Conservation (phyloP, 2,113 vertebrate species). For the Periophthalmus modestus region DNA sequence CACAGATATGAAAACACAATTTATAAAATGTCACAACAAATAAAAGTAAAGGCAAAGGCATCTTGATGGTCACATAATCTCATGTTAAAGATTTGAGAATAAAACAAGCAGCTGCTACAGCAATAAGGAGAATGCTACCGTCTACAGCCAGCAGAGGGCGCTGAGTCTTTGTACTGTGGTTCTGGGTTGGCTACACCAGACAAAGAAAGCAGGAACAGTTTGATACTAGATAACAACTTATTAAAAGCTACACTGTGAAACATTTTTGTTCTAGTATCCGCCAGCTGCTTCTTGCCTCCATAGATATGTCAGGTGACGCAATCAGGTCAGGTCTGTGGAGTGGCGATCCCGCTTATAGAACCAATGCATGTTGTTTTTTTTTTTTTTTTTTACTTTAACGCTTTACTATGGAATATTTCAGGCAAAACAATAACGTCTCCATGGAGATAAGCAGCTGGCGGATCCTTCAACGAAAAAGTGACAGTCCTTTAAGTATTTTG, state of each 20-base stretch:
- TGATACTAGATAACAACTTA: not conserved
- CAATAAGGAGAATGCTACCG: constrained; percentile 32
- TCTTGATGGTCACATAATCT: constrained; percentile 33
- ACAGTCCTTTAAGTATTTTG: constrained; percentile 23
- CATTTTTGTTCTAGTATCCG: too few species aligned
- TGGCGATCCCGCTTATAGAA: too few species aligned
- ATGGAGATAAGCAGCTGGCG: too few species aligned
- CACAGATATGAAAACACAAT: constrained; percentile 66
- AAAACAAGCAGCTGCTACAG: constrained; percentile 39
- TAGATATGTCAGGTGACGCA: too few species aligned
- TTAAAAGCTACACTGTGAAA: too few species aligned
- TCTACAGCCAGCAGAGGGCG: constrained; percentile 55
- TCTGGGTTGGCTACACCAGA: constrained; percentile 38
- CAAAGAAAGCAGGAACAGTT: constrained; percentile 21
- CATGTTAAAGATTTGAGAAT: constrained; percentile 41
- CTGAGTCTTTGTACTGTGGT: constrained; percentile 26
- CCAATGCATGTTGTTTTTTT: too few species aligned
- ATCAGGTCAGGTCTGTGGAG: too few species aligned
- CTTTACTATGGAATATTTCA: too few species aligned
- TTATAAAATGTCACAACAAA: constrained; percentile 64
- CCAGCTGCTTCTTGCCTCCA: too few species aligned
- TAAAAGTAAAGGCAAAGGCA: constrained; percentile 55
- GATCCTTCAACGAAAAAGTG: too few species aligned
- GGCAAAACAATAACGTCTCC: too few species aligned
- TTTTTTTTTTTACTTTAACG: too few species aligned